Conservation (phyloP, 2,113 vertebrate species). For the Fregetta grallaria region DNA sequence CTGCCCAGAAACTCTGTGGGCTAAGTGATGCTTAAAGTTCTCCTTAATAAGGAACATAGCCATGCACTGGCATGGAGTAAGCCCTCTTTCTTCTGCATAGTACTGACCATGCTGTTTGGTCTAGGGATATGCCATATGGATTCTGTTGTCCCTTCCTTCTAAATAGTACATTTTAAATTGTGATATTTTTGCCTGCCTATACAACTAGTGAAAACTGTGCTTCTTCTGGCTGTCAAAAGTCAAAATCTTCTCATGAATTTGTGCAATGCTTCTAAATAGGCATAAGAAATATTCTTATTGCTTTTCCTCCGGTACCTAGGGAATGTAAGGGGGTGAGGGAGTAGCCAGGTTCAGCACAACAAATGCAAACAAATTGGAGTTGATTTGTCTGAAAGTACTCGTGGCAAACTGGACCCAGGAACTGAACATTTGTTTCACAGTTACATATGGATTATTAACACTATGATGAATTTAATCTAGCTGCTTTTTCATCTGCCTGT, state of each 20-base stretch:
- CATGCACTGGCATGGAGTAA: neutral
- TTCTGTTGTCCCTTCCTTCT: neutral
- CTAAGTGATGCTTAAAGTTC: neutral
- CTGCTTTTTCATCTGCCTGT: neutral
- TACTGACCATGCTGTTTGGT: neutral
- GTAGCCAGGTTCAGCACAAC: neutral
- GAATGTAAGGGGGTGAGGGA: rapidly evolving
- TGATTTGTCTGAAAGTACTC: neutral
- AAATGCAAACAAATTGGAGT: neutral
- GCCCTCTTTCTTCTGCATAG: neutral
- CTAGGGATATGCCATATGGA: neutral
- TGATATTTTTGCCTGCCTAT: neutral
- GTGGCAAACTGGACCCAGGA: neutral
- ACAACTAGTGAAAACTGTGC: neutral
- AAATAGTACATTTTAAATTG: neutral
- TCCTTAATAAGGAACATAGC: neutral
- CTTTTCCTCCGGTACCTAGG: neutral
- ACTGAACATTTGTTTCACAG: neutral
- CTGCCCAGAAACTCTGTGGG: neutral
- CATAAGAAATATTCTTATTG: neutral
- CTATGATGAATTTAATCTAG: neutral
- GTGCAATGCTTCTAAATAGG: neutral
- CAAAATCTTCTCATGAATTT: neutral
- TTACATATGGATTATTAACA: neutral
- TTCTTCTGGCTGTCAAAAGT: neutral